Base-by-base conservation (phyloP, 2,113 vertebrate genomes). In the Reinhardtius hippoglossoides region DNA sequence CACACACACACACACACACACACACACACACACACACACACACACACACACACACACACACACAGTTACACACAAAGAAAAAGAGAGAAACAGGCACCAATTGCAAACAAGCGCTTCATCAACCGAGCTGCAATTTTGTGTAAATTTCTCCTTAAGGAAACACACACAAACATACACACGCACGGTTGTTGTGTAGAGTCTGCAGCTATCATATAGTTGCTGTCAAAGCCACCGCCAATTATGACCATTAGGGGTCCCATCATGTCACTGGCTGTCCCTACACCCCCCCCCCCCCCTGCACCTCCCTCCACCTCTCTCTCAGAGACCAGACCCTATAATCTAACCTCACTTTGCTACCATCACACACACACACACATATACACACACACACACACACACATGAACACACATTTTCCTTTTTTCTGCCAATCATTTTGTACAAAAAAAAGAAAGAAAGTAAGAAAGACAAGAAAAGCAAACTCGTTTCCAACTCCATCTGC, bases 241-340 rank as follows among this genome's bases (percentile, higher is more conserved):
- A 99, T 96, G 96, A 95, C 97, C 96, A 99, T 99, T 98, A 98
- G 96, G 95, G 92, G 96, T 95, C 95, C 97, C 97, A 98, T 99
- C 97, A 97, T 97, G 96, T 97, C 97, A 97, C 94, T 94, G 94
- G 94, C 94, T 97, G 95, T 97, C 96, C 95, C 94, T 92, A 93
- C 86, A 81, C 93, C 86, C 83, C 94, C 93, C 94, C 94, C 93
- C 94, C 95, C 95, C 94, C 94, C 94, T 92, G 88, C 44, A 91
- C 94, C 95, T 95, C 94, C 94, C 90, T 85, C 85, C 94, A 95
- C 95, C 95, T 95, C 89, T 91, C 91, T 94, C 94, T 94, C 94
- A 79, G 57, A 83, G 76, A 88, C 85, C 95, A 97, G 96, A 96
- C 96, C 92, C 97, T 99, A 97, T 98, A 98, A 99, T 99, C 97